These are phyloP conservation scores for Atherinosoma microstoma DNA, from an alignment of 2,797 vertebrate species.

Conservation along the genomic window DNA sequence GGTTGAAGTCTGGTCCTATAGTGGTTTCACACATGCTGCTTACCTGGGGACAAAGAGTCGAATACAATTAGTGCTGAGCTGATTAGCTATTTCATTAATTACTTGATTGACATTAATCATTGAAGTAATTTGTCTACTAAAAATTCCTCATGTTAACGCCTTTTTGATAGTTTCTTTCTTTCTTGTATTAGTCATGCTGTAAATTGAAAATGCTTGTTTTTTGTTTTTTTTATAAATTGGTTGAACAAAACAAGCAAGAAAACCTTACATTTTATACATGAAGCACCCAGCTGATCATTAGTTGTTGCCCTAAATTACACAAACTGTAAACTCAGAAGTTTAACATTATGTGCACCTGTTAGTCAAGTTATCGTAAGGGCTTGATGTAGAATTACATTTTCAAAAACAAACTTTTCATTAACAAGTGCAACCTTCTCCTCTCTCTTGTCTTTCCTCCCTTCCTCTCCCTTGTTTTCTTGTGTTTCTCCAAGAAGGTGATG, in stretches of 20 bases:
- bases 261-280: background rate
- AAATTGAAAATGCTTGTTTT: background rate
- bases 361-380: background rate
- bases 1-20: constrained; percentile 71
- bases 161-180: background rate
- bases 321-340: background rate
- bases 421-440: constrained; percentile 39
- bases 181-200: background rate
- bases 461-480: constrained; percentile 59
- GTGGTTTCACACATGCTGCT: constrained; percentile 54
- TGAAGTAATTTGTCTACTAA: constrained; percentile 9
- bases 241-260: background rate
- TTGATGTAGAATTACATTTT: constrained; percentile 25
- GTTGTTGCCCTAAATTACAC: background rate
- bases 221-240: background rate
- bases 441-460: background rate
- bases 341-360: background rate
- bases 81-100: constrained; percentile 24
- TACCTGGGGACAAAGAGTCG: constrained; percentile 29
- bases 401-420: constrained; percentile 49
- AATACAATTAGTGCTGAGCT: constrained; percentile 14
- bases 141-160: constrained; percentile 2
- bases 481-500: constrained; percentile 98
- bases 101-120: constrained; percentile 16
- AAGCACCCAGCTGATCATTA: background rate